Evolutionary conservation across 2,888 invertebrate species (phyloP), one percentile per base, ranked within the genome.

Genomic region (Thereva nobilitata): DNA sequence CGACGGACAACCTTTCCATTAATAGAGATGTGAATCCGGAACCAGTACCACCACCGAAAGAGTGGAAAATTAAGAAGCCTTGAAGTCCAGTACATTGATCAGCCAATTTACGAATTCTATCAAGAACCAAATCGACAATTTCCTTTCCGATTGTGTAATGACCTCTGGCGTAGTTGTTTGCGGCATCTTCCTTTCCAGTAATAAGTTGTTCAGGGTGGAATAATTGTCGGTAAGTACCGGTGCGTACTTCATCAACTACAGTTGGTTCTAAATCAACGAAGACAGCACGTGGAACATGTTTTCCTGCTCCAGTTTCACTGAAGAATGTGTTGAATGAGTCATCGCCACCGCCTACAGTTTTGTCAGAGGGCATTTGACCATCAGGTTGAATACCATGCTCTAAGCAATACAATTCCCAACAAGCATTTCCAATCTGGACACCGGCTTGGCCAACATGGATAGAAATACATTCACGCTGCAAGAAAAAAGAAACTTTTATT

Each of bases 311-410:
- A 8, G 82, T 81, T 68, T 82, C 82, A 44, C 79, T 79, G 73
- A 91, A 91, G 85, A 91, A 91, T 53, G 90, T 94, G 82, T 93
- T 94, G 85, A 92, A 95, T 69, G 91, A 80, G 71, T 81, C 81
- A 52, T 82, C 82, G 1, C 77, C 79, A 38, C 76, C 76, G 23
- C 78, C 79, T 8, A 72, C 80, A 75, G 76, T 84, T 82, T 92
- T 92, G 82, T 92, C 92, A 66, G 90, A 89, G 73, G 93, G 93
- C 92, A 92, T 92, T 23, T 23, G 23, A 23, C 23, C 23, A 23
- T 23, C 23, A 23, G 23, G 23, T 23, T 23, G 23, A 23, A 23
- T 23, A 23, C 23, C 23, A 23, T 23, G 23, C 23, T 23, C 23
- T 23, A 23, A 23, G 23, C 23, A 23, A 23, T 23, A 23, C 2